These are phyloP conservation scores for Conus canariensis DNA, from an alignment of 2,888 invertebrate genomes.

Conservation along the genomic window DNA sequence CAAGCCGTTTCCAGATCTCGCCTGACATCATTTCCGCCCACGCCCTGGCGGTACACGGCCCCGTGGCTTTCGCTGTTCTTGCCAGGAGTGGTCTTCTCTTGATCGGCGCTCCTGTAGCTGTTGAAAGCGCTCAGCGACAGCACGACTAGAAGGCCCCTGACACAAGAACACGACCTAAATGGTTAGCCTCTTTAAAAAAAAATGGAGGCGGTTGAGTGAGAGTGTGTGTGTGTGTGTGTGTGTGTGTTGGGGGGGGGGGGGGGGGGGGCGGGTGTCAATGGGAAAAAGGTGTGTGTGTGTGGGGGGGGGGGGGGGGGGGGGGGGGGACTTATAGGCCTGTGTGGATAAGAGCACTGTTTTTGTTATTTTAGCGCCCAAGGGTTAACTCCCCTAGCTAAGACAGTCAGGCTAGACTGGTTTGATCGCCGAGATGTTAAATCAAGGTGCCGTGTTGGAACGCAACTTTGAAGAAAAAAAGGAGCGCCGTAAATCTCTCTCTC, in stretches of 20 bases:
- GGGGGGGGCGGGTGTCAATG: neutral
- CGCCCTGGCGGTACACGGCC: neutral
- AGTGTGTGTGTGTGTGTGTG: neutral
- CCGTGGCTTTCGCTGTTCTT: neutral
- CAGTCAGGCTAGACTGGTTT: too few species aligned
- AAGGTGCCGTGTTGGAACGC: too few species aligned
- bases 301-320: neutral
- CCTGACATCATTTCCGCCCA: conserved; percentile 18
- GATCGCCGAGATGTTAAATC: too few species aligned
- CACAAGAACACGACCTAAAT: neutral
- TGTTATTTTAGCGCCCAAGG: too few species aligned
- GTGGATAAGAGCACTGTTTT: too few species aligned
- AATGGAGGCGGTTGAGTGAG: too few species aligned
- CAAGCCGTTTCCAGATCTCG: neutral
- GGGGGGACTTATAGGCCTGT: too few species aligned
- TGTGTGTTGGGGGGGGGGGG: neutral
- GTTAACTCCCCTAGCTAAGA: too few species aligned
- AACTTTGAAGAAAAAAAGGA: too few species aligned
- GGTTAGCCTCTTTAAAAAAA: too few species aligned
- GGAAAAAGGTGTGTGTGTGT: neutral
- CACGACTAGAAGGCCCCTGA: neutral
- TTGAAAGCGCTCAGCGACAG: conserved; percentile 3
- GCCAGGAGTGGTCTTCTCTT: neutral
- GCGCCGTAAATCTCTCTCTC: too few species aligned
- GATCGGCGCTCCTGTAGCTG: neutral